phyloP scores from a whole-genome alignment of 2,113 vertebrate species.

The Felis chaus region DNA sequence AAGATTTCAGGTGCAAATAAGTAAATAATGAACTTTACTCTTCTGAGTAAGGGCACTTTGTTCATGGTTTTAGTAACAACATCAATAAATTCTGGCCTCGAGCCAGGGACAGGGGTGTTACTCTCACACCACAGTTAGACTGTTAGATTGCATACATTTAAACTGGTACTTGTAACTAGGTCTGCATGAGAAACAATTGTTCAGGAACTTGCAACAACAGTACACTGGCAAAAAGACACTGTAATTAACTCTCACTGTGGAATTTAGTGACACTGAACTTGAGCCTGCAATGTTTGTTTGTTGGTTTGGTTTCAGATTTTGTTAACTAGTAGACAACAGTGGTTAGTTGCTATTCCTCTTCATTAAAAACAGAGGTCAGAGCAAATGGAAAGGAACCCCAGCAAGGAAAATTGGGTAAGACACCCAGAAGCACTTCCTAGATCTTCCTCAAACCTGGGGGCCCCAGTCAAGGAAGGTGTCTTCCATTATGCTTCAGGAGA shows the following conservation, averaged over 20 bases:
- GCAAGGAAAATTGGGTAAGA: not conserved
- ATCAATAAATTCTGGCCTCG: not conserved
- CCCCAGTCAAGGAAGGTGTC: not conserved
- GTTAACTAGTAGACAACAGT: not conserved
- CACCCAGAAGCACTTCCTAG: not conserved
- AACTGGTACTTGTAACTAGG: not conserved
- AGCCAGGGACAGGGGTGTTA: not conserved
- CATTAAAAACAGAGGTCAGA: not conserved
- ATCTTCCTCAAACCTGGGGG: not conserved
- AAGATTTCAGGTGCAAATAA: slow-evolving; percentile 19
- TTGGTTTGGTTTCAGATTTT: slow-evolving; percentile 7
- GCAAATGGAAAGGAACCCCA: not conserved
- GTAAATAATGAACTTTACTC: slow-evolving; percentile 1
- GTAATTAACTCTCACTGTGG: not conserved
- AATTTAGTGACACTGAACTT: not conserved
- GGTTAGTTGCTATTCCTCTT: not conserved
- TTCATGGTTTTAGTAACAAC: not conserved
- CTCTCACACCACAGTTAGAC: not conserved
- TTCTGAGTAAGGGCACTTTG: not conserved
- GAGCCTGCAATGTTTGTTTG: not conserved
- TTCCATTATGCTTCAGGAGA: not conserved
- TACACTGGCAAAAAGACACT: not conserved
- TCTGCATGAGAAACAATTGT: not conserved
- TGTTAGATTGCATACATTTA: not conserved
- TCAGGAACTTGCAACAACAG: slow-evolving; percentile 3